phyloP scores from a whole-genome alignment of 2,113 vertebrate species.

The Hoplias malabaricus region DNA sequence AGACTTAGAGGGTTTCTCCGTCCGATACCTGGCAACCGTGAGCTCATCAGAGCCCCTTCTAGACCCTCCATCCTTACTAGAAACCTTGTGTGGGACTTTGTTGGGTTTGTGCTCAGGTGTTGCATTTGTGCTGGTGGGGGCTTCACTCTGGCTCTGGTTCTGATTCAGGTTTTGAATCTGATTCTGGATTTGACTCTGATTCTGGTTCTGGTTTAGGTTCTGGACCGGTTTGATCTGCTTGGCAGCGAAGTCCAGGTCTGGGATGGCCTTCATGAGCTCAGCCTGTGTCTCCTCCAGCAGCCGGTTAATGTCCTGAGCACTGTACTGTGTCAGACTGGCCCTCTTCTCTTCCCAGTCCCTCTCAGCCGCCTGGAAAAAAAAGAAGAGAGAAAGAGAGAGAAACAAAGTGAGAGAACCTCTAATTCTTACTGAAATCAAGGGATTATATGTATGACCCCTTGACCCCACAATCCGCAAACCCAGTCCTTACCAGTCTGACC shows the following conservation, averaged over 20 bases:
- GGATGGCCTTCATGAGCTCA: slow-evolving; percentile 97
- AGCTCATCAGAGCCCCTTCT: slow-evolving; percentile 93
- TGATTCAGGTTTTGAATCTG: slow-evolving; percentile 34
- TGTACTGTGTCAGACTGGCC: slow-evolving; percentile 93
- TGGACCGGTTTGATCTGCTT: slow-evolving; percentile 80
- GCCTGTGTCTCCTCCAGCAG: slow-evolving; percentile 96
- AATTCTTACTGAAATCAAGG: too few species aligned
- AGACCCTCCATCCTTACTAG: slow-evolving; percentile 82
- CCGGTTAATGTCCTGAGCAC: slow-evolving; percentile 95
- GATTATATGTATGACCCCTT: too few species aligned
- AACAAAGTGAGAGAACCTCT: not conserved
- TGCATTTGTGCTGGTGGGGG: slow-evolving; percentile 56
- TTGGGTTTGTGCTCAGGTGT: slow-evolving; percentile 83
- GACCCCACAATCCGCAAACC: too few species aligned
- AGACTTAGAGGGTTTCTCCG: slow-evolving; percentile 95
- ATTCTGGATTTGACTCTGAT: slow-evolving; percentile 30
- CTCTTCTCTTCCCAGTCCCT: slow-evolving; percentile 98
- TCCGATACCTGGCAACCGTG: slow-evolving; percentile 90
- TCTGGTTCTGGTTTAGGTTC: slow-evolving; percentile 40
- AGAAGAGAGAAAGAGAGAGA: not conserved
- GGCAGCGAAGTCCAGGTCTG: slow-evolving; percentile 93
- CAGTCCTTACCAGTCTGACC: slow-evolving; percentile 78
- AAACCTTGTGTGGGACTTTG: slow-evolving; percentile 83
- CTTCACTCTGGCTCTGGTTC: slow-evolving; percentile 42
- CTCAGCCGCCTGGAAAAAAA: slow-evolving; percentile 83